phyloP scores from a whole-genome alignment of 1,140 invertebrate species.

The Habropoda laboriosa region DNA sequence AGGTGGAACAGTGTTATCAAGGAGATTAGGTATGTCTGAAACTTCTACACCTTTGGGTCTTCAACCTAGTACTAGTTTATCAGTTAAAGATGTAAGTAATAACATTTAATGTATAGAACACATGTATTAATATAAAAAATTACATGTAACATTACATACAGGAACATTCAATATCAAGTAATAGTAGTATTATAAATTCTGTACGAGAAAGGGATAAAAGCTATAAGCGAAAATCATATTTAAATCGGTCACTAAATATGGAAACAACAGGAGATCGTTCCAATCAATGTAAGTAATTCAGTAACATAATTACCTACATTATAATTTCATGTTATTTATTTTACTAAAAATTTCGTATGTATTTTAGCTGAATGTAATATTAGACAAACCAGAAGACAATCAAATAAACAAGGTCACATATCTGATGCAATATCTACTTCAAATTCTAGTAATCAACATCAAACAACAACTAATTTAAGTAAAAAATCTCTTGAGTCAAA shows the following conservation, averaged over 20 bases:
- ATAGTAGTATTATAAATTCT: conserved; percentile 60
- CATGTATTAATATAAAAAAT: background rate
- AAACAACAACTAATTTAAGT: conserved; percentile 45
- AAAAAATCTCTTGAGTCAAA: conserved; percentile 55
- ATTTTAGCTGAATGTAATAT: conserved; percentile 58
- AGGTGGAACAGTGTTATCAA: conserved; percentile 58
- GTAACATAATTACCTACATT: background rate
- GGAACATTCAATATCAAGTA: conserved; percentile 65
- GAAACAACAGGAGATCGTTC: conserved; percentile 81
- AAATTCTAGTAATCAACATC: conserved; percentile 47
- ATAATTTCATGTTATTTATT: background rate
- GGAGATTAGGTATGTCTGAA: conserved; percentile 59
- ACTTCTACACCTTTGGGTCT: conserved; percentile 46
- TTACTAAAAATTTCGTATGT: conserved; percentile 4
- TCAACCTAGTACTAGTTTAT: conserved; percentile 52
- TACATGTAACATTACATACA: conserved; percentile 26
- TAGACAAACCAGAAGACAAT: conserved; percentile 60
- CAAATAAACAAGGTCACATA: conserved; percentile 54
- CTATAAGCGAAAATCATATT: conserved; percentile 85
- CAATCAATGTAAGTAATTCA: conserved; percentile 55
- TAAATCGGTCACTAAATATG: conserved; percentile 83
- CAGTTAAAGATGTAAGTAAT: conserved; percentile 61
- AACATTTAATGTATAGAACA: background rate
- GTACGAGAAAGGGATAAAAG: conserved; percentile 84
- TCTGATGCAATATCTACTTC: conserved; percentile 51